Evolutionary conservation across 2,888 invertebrate species (phyloP), one percentile per base, ranked within the genome.

Genomic region (Harpalus rufipes): DNA sequence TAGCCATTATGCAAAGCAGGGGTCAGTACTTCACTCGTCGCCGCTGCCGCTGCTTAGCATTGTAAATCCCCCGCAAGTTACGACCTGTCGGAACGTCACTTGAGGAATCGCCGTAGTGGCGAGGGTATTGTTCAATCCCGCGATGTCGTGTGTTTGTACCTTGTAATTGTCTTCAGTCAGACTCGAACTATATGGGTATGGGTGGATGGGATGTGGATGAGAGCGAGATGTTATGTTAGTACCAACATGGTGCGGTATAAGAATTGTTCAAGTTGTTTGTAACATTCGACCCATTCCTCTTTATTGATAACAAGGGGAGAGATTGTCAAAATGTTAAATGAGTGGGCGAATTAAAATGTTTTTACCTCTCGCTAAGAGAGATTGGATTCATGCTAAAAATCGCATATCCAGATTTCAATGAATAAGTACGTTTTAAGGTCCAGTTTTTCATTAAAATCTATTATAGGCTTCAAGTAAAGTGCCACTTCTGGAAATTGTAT

Each of bases 31-130:
- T 63, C 63, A 61, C 39, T 63, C 68, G 21, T 56, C 81, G 51
- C 81, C 51, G 68, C 81, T 81, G 51, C 51, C 51, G 68, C 81
- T 81, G 51, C 51, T 81, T 81, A 63, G 81, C 59, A 81, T 81
- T 81, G 81, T 81, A 81, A 68, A 81, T 81, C 32, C 18, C 56
- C 58, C 44, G 63, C 65, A 63, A 80, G 25, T 63, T 80, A 80
- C 63, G 21, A 63, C 41, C 61, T 63, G 51, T 63, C 61, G 21
- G 63, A 21, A 76, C 25, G 12, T n/a, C 72, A 12, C 12, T 76
- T 58, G 58, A 78, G 58, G 78, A 78, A 61, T 65, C 68, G 56
- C 51, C 44, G 39, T 41, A 14, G n/a, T 21, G 10, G 32, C 51
- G 68, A 18, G 32, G 14, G 81, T 81, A 81, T 81, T 81, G 81